Conservation (phyloP, 2,113 vertebrate genomes). For the Rattus rattus region DNA sequence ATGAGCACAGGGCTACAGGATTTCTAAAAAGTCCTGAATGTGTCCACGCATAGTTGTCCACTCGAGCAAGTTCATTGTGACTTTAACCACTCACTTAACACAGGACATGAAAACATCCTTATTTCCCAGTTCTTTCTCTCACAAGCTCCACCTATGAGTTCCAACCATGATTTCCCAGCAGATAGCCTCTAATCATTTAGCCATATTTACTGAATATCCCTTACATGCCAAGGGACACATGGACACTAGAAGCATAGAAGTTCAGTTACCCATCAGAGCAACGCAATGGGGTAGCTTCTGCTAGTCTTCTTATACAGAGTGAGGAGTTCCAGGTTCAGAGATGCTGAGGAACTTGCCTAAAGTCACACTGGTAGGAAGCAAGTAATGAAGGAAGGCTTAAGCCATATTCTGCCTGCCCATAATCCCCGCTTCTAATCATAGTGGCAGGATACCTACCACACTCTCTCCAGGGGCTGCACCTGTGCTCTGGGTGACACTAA, state of each 20-base stretch:
- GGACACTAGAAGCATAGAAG: background rate
- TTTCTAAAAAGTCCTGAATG: background rate
- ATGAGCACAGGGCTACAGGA: background rate
- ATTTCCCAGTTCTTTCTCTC: slow-evolving; percentile 22
- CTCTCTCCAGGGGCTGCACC: background rate
- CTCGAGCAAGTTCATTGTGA: slow-evolving; percentile 25
- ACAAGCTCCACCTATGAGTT: background rate
- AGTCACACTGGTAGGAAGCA: background rate
- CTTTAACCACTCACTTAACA: background rate
- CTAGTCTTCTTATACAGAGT: background rate
- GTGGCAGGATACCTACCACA: background rate
- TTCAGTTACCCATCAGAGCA: background rate
- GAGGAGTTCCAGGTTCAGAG: background rate
- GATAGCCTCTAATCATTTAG: slow-evolving; percentile 20
- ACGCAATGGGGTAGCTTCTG: background rate
- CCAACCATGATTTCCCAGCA: background rate
- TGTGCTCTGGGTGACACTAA: background rate
- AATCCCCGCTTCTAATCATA: background rate
- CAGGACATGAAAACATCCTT: slow-evolving; percentile 36
- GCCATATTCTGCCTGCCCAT: background rate
- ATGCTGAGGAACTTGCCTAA: background rate
- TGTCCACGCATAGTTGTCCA: background rate
- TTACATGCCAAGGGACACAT: background rate
- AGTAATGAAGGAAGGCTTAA: background rate
- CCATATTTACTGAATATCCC: background rate